These are phyloP conservation scores for Steinernema khuongi DNA, from an alignment of 1,140 invertebrate genomes.

Conservation along the genomic window DNA sequence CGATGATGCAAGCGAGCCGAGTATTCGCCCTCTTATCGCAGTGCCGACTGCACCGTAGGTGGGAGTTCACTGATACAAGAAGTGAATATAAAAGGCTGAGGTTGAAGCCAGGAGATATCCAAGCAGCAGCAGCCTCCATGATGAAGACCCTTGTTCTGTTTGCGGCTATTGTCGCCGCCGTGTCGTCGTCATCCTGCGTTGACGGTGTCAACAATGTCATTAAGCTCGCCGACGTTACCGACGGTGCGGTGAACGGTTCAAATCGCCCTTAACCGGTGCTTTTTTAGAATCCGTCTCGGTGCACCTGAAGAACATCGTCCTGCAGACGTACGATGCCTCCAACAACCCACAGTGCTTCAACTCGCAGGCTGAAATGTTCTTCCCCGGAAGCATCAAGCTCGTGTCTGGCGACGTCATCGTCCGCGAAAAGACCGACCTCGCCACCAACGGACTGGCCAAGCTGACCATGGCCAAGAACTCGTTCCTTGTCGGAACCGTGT, in stretches of 20 bases:
- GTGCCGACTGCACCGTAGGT: background rate
- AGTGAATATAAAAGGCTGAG: background rate
- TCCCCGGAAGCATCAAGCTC: slow-evolving; percentile 17
- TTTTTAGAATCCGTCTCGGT: background rate
- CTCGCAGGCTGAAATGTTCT: slow-evolving; percentile 18
- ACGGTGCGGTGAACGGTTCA: background rate
- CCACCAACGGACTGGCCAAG: background rate
- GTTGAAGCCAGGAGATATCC: background rate
- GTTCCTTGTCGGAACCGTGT: slow-evolving; percentile 17
- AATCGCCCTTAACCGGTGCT: too few species aligned
- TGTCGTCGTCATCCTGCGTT: background rate
- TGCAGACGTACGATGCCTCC: slow-evolving; percentile 7
- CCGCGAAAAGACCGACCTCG: background rate
- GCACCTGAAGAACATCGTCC: slow-evolving; percentile 1
- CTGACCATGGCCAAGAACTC: slow-evolving; percentile 20
- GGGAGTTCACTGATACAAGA: background rate
- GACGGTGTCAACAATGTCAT: slow-evolving; percentile 11
- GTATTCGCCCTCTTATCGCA: background rate
- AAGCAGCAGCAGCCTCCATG: too few species aligned
- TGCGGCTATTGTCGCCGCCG: background rate
- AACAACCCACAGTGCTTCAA: slow-evolving; percentile 16
- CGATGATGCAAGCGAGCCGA: background rate
- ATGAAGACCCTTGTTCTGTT: background rate
- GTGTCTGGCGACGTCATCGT: slow-evolving; percentile 16
- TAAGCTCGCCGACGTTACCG: background rate